phyloP scores from a whole-genome alignment of 2,888 invertebrate genomes.

The Miltochrista miniata region DNA sequence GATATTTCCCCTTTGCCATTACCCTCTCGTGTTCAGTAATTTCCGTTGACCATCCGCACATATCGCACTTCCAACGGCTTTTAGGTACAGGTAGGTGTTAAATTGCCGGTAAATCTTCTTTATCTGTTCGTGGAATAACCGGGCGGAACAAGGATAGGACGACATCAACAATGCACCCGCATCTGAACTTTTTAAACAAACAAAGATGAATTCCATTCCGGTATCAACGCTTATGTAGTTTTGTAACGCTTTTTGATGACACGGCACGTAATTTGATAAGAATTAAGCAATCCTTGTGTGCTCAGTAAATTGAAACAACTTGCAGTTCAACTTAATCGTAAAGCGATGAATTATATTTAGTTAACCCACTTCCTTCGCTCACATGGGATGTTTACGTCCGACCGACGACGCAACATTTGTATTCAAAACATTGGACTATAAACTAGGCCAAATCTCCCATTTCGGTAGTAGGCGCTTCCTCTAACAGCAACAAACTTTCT shows the following conservation, averaged over 20 bases:
- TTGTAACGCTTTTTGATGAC: conserved; percentile 31
- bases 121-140: conserved; percentile 51
- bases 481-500: conserved; percentile 51
- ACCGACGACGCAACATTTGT: conserved; percentile 61
- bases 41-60: conserved; percentile 51
- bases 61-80: conserved; percentile 33
- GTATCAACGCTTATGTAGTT: conserved; percentile 33
- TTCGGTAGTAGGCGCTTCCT: conserved; percentile 36
- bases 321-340: conserved; percentile 44
- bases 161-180: conserved; percentile 67
- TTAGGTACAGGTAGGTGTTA: conserved; percentile 46
- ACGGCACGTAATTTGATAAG: conserved; percentile 31
- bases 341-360: conserved; percentile 60
- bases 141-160: conserved; percentile 47
- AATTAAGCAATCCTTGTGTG: conserved; percentile 30
- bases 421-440: conserved; percentile 60
- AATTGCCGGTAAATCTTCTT: conserved; percentile 60
- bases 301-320: conserved; percentile 36
- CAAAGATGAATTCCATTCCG: conserved; percentile 47
- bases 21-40: conserved; percentile 51
- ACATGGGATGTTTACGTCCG: conserved; percentile 69
- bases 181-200: conserved; percentile 57
- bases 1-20: conserved; percentile 46
- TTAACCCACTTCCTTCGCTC: conserved; percentile 62
- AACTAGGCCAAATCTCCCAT: conserved; percentile 58